Evolutionary conservation across 2,797 vertebrate species (phyloP).

Genomic region (Morelia viridis): DNA sequence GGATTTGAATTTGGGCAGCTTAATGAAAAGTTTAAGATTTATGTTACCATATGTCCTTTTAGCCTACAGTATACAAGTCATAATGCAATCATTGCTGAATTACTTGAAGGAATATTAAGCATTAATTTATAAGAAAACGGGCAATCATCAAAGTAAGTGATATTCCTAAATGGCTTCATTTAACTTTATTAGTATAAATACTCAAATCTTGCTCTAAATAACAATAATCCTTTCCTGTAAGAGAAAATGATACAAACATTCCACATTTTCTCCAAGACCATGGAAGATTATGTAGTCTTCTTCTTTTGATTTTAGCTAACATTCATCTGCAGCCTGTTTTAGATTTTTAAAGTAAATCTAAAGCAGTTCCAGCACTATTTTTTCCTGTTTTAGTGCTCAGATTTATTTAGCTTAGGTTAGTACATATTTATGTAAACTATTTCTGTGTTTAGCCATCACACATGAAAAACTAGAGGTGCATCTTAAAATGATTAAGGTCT

Average conservation of each 20-base stretch:
- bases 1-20: constrained; percentile 81
- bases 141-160: constrained; percentile 59
- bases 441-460: not conserved
- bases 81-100: constrained; percentile 70
- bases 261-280: not conserved
- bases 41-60: constrained; percentile 73
- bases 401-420: not conserved
- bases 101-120: constrained; percentile 71
- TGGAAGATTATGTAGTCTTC: not conserved
- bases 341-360: not conserved
- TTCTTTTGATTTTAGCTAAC: not conserved
- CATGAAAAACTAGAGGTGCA: not conserved
- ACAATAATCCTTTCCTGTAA: constrained; percentile 40
- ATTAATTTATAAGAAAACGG: constrained; percentile 63
- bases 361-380: not conserved
- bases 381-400: not conserved
- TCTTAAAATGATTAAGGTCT: not conserved
- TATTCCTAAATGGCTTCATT: constrained; percentile 59
- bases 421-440: not conserved
- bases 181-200: constrained; percentile 45
- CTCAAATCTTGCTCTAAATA: constrained; percentile 51
- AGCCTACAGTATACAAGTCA: constrained; percentile 69
- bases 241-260: constrained; percentile 22
- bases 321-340: not conserved
- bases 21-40: constrained; percentile 81